Percentiles rank a stretch among this genome's conserved stretches.
Conservation (phyloP, 2,797 vertebrate genomes). For the Brachymystax lenok region DNA sequence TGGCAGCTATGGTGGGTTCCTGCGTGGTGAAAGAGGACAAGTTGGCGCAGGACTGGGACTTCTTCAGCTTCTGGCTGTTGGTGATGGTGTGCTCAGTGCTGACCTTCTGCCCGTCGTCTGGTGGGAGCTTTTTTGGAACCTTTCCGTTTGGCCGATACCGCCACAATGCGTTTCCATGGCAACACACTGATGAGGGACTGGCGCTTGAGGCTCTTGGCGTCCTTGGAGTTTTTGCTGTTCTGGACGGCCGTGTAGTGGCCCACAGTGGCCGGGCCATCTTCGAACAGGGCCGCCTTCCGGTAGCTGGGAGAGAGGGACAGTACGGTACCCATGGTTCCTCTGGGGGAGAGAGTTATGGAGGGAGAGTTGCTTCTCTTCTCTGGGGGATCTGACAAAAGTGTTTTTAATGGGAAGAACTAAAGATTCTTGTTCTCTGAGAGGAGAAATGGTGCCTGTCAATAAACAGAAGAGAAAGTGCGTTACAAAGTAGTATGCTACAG, state of each 20-base stretch:
- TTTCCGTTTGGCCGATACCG: constrained; percentile 89
- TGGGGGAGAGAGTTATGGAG: background rate
- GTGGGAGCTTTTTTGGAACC: constrained; percentile 89
- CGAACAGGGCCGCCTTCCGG: constrained; percentile 88
- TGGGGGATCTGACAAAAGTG: background rate
- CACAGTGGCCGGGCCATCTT: constrained; percentile 86
- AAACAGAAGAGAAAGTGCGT: constrained; percentile 3
- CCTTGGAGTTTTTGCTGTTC: constrained; percentile 92
- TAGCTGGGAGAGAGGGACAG: constrained; percentile 94
- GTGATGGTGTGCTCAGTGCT: constrained; percentile 70
- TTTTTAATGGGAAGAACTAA: constrained; percentile 1
- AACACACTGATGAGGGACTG: constrained; percentile 88
- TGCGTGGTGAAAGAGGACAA: constrained; percentile 80
- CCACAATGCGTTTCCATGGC: constrained; percentile 91
- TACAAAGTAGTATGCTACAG: background rate
- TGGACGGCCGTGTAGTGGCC: constrained; percentile 90
- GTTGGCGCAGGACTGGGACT: constrained; percentile 93
- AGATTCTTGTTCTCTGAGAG: constrained; percentile 8
- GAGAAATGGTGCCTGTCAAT: constrained; percentile 46
- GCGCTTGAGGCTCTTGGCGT: constrained; percentile 84
- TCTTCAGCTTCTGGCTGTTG: constrained; percentile 90
- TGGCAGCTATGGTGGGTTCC: constrained; percentile 67
- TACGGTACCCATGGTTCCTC: constrained; percentile 86
- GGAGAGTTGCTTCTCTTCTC: constrained; percentile 11
- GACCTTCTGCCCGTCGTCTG: constrained; percentile 82